These are phyloP conservation scores for Onychomys arenicola DNA, from an alignment of 2,797 vertebrate genomes.

Conservation along the genomic window DNA sequence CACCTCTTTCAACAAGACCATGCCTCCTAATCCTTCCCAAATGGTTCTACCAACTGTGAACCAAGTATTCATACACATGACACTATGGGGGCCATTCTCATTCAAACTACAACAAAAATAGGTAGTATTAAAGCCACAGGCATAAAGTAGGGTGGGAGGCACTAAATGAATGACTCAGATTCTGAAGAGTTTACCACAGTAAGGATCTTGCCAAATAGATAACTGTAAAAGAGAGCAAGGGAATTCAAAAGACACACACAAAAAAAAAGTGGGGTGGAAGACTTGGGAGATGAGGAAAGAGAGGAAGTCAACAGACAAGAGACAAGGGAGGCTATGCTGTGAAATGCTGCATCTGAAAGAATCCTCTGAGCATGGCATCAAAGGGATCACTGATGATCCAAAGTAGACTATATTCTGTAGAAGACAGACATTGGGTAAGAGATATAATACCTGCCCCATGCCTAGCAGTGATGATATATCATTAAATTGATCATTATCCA, in stretches of 20 bases:
- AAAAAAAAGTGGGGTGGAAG: background rate
- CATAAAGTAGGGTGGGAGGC: background rate
- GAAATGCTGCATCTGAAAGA: background rate
- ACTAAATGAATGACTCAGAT: background rate
- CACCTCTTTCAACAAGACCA: background rate
- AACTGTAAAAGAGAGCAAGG: background rate
- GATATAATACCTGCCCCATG: background rate
- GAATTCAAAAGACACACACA: background rate
- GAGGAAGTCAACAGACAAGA: background rate
- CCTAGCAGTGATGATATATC: background rate
- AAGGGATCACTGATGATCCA: background rate
- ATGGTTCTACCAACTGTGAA: background rate
- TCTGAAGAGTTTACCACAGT: background rate
- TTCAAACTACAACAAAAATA: background rate
- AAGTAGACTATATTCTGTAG: background rate
- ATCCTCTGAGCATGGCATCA: background rate
- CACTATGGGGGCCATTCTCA: background rate
- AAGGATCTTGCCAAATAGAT: background rate
- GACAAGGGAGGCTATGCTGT: background rate
- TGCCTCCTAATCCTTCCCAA: background rate
- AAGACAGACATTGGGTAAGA: background rate
- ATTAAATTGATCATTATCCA: background rate
- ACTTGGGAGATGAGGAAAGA: background rate
- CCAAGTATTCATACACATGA: background rate
- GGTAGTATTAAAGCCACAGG: background rate